Conservation (phyloP, 1,140 invertebrate species). For the Zaprionus nigranus region DNA sequence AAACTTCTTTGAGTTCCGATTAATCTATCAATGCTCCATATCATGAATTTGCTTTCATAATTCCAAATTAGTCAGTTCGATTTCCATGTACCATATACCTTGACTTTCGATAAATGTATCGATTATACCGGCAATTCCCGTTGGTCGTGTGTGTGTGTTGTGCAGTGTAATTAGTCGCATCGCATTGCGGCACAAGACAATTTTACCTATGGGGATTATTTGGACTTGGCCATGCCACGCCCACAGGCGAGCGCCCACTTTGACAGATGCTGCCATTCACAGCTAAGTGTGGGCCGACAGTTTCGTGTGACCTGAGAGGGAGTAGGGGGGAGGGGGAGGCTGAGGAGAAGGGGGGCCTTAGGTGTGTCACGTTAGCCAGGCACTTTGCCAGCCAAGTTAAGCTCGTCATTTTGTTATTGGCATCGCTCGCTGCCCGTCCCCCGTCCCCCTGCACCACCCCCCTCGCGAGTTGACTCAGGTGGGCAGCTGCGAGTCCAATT, state of each 20-base stretch:
- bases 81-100: no score
- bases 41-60: no score
- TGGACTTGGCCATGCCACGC: neutral
- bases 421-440: no score
- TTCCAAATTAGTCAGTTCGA: no score
- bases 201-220: slow-evolving; percentile 52
- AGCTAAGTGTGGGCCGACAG: slow-evolving; percentile 26
- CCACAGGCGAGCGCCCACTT: neutral
- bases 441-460: no score
- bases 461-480: slow-evolving; percentile 60
- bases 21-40: no score
- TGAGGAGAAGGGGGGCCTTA: no score
- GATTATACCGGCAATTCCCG: neutral
- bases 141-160: neutral
- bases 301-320: slow-evolving; percentile 28
- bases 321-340: neutral
- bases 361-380: neutral
- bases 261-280: slow-evolving; percentile 14
- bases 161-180: slow-evolving; percentile 44
- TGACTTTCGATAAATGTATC: no score
- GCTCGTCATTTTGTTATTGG: slow-evolving; percentile 61
- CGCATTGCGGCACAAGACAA: slow-evolving; percentile 12
- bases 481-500: neutral
- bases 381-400: slow-evolving; percentile 11
- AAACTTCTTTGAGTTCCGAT: no score